Evolutionary conservation across 2,797 vertebrate species (phyloP).

Genomic region (Lindbergichthys nudifrons): DNA sequence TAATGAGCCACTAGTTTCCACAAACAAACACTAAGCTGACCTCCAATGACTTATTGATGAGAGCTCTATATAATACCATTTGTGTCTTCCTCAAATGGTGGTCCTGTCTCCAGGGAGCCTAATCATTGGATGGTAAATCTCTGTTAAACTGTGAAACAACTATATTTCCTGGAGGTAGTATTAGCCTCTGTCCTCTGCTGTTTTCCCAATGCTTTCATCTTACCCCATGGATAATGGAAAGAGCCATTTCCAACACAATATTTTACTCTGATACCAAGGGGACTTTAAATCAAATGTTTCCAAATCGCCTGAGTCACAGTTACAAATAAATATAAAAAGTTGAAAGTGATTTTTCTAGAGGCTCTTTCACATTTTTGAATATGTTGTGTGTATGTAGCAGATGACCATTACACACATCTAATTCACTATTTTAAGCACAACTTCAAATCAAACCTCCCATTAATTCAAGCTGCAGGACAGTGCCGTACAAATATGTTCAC

Average conservation of each 20-base stretch:
- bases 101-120: slow-evolving; percentile 45
- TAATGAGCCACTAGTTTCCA: slow-evolving; percentile 60
- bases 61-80: slow-evolving; percentile 47
- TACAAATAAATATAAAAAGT: slow-evolving; percentile 23
- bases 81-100: slow-evolving; percentile 54
- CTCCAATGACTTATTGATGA: slow-evolving; percentile 68
- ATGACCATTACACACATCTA: neutral
- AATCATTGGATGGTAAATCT: slow-evolving; percentile 68
- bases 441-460: slow-evolving; percentile 33
- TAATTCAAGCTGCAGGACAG: slow-evolving; percentile 47
- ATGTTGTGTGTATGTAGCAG: neutral
- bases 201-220: slow-evolving; percentile 46
- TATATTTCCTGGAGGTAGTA: slow-evolving; percentile 59
- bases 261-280: slow-evolving; percentile 42
- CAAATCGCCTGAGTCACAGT: slow-evolving; percentile 35
- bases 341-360: slow-evolving; percentile 7
- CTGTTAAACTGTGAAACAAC: slow-evolving; percentile 64
- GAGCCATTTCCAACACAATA: slow-evolving; percentile 44
- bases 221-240: slow-evolving; percentile 48
- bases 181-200: slow-evolving; percentile 48
- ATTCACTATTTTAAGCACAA: slow-evolving; percentile 14
- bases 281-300: slow-evolving; percentile 47
- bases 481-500: slow-evolving; percentile 46
- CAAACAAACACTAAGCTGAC: slow-evolving; percentile 51
- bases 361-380: neutral